A percentile compares a stretch with the other conserved stretches of the same genome.
Conservation (phyloP, 2,113 vertebrate genomes). For the Mormyrus lacerda region DNA sequence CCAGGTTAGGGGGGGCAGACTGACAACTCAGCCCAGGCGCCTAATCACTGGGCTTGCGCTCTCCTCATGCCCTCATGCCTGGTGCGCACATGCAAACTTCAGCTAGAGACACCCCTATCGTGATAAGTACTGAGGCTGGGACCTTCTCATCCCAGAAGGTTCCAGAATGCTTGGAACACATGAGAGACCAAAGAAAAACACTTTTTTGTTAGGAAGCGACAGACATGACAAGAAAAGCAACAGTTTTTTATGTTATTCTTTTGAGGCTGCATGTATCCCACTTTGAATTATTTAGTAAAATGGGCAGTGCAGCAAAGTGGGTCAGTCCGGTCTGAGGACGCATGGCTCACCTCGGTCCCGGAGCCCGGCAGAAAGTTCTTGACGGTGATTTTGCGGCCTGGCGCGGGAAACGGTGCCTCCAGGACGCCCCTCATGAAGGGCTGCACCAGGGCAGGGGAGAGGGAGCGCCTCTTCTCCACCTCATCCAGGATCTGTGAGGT, state of each 20-base stretch:
- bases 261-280: not conserved
- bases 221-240: not conserved
- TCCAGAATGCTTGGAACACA: not conserved
- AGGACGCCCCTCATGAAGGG: conserved; percentile 96
- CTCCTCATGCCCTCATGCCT: not conserved
- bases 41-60: not conserved
- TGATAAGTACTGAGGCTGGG: not conserved
- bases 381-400: conserved; percentile 82
- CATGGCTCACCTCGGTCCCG: conserved; percentile 77
- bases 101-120: not conserved
- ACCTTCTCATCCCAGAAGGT: not conserved
- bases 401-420: conserved; percentile 92
- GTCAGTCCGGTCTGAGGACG: not conserved
- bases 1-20: not conserved
- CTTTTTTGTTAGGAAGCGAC: not conserved
- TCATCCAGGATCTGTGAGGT: conserved; percentile 84
- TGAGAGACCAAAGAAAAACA: not conserved
- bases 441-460: conserved; percentile 92
- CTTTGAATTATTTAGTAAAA: not conserved
- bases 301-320: not conserved
- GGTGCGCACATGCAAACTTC: not conserved
- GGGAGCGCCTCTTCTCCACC: conserved; percentile 89
- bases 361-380: conserved; percentile 95
- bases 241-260: not conserved
- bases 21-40: not conserved